Conservation (phyloP, 2,113 vertebrate species). For the Peromyscus leucopus region DNA sequence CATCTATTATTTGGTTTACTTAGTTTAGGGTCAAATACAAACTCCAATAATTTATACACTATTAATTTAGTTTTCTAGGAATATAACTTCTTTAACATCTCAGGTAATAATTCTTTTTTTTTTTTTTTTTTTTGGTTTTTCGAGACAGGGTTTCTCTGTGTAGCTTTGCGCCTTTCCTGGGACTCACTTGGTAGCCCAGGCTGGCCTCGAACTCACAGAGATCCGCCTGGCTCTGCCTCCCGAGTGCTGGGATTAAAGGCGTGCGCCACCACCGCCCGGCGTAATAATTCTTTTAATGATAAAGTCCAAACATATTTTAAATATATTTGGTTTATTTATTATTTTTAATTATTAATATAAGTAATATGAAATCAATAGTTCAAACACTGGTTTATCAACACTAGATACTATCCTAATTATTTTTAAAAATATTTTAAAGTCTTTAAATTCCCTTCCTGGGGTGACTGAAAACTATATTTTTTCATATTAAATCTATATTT, state of each 20-base stretch:
- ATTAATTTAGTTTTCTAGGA: constrained; percentile 35
- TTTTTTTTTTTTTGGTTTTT: constrained; percentile 26
- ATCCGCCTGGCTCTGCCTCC: too few relatives aligned
- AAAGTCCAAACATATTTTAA: constrained; percentile 35
- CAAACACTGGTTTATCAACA: constrained; percentile 10
- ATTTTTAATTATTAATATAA: constrained; percentile 53
- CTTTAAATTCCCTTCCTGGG: constrained; percentile 15
- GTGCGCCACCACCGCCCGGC: too few relatives aligned
- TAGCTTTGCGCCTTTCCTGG: too few relatives aligned
- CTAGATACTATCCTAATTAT: background rate
- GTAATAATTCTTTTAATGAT: background rate
- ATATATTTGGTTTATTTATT: background rate
- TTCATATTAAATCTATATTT: background rate
- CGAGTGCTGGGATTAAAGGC: too few relatives aligned
- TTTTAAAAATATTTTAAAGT: constrained; percentile 21
- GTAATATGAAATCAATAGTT: constrained; percentile 19
- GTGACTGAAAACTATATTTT: background rate
- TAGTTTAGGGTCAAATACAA: constrained; percentile 24
- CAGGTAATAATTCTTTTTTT: constrained; percentile 7
- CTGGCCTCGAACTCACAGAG: too few relatives aligned
- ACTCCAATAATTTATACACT: constrained; percentile 21
- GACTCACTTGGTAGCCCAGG: too few relatives aligned
- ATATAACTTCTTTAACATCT: constrained; percentile 32
- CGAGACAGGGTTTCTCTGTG: too few relatives aligned
- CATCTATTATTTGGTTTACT: background rate